Base-by-base conservation (phyloP, 1,140 invertebrate genomes). In the Drosophila subpulchrella region DNA sequence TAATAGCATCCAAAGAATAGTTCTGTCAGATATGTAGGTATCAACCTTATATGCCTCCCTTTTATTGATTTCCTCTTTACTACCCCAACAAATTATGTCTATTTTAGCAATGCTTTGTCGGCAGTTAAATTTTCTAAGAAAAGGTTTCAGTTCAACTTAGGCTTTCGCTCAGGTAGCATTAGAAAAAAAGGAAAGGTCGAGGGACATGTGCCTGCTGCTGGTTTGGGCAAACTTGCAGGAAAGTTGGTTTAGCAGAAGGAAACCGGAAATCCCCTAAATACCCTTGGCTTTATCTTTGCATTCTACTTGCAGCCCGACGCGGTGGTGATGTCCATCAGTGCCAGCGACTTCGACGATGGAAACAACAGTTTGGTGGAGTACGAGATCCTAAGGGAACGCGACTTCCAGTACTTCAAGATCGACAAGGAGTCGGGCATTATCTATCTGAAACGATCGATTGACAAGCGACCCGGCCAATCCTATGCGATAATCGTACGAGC, bases 261-360 rank as follows among this genome's bases (percentile, higher is more conserved):
- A 36, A 51, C 27, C 36, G 12, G 1, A 34, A 44, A 38, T 39
- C 17, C 32, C 41, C 27, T 36, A 32, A 7, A 15, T n/a, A 39
- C 20, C 36, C 38, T 44, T 50, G 47, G 56, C 68, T 24, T 80
- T 77, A 78, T 72, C 20, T 42, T 54, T 30, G 56, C 71, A 32
- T 71, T 67, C 30, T 79, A 74, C n/a, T 90, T 82, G 27, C 89
- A 92, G 91, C 63, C 88, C 70, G 85, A 92, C 68, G 93, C 94
- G 44, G 96, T 97, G 84, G 96, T 97, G 39, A 97, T 97, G 96
- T 94, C 96, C 89, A 96, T 97, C 88, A 97, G 97, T 41, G 97
- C 97, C 4, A 97, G 96, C 12, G 97, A 98, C 92, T 96, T 97
- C 63, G 97, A 98, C 90, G 96, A 97, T 85, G 96, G 97, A 8